Evolutionary conservation across 2,113 vertebrate species (phyloP), one percentile per base, ranked within the genome.

Genomic region (Odocoileus virginianus): DNA sequence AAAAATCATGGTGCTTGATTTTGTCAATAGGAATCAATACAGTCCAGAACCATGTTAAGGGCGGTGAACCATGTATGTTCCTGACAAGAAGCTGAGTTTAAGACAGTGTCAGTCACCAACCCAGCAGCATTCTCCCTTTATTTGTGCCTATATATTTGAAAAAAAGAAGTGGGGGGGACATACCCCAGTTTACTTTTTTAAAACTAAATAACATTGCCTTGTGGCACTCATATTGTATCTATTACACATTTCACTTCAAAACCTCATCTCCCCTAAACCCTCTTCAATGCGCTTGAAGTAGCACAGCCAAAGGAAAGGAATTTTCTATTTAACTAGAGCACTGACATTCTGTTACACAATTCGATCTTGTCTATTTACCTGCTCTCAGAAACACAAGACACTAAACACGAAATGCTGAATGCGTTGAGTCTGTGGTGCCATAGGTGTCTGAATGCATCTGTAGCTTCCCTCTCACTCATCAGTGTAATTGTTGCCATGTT

Each of bases 231-330:
- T 97, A 99, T 99, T 98, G 98, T 99, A 99, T 99, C 99, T 98
- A 98, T 99, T 99, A 99, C 99, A 99, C 98, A 98, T 99, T 99
- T 99, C 99, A 99, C 99, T 99, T 99, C 98, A 99, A 99, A 99
- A 99, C 98, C 99, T 99, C 99, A 99, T 99, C 98, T 99, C 98
- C 98, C 98, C 98, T 98, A 98, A 99, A 99, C 98, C 98, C 99
- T 99, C 99, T 99, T 99, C 99, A 99, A 97, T 94, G 98, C 74
- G 98, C 98, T 98, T 99, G 98, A 99, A 99, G 99, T 98, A 99
- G 99, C 98, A 98, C 98, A 98, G 98, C 98, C 98, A 98, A 99
- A 99, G 98, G 98, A 99, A 99, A 99, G 98, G 99, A 99, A 99
- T 99, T 99, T 99, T 99, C 99, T 99, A 99, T 99, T 99, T 99